phyloP scores from a whole-genome alignment of 2,113 vertebrate genomes.

The human region DNA sequence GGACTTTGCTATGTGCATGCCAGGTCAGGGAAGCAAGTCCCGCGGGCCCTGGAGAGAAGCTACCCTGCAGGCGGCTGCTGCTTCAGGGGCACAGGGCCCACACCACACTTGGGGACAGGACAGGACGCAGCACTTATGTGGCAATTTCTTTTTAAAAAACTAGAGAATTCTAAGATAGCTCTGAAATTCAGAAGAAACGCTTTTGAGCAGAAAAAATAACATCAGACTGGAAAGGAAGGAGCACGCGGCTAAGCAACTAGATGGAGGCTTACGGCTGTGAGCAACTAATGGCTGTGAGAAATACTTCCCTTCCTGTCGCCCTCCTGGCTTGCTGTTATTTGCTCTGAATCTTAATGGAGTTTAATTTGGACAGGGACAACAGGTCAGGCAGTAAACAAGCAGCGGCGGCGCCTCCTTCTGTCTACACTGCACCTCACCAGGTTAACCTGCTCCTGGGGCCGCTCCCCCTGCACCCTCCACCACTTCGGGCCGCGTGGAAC shows the following conservation, averaged over 20 bases:
- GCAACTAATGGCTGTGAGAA: too few relatives aligned
- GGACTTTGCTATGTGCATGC: fast-evolving
- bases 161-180: neutral
- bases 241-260: fast-evolving
- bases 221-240: neutral
- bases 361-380: too few relatives aligned
- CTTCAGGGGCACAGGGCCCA: neutral
- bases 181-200: neutral
- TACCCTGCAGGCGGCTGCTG: neutral
- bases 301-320: fast-evolving
- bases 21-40: neutral
- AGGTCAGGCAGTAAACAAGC: neutral
- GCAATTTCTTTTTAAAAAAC: neutral
- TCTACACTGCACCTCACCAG: neutral
- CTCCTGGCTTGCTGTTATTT: neutral
- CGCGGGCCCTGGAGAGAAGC: neutral
- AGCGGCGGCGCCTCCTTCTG: neutral
- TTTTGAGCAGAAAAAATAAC: fast-evolving
- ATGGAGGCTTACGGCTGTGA: neutral
- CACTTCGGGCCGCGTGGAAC: too few relatives aligned
- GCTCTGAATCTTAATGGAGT: neutral
- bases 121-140: neutral
- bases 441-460: neutral
- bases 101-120: neutral
- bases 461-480: too few relatives aligned